Percentiles rank a stretch among this genome's conserved stretches.
Conservation (phyloP, 2,113 vertebrate genomes). For the Gila orcuttii region DNA sequence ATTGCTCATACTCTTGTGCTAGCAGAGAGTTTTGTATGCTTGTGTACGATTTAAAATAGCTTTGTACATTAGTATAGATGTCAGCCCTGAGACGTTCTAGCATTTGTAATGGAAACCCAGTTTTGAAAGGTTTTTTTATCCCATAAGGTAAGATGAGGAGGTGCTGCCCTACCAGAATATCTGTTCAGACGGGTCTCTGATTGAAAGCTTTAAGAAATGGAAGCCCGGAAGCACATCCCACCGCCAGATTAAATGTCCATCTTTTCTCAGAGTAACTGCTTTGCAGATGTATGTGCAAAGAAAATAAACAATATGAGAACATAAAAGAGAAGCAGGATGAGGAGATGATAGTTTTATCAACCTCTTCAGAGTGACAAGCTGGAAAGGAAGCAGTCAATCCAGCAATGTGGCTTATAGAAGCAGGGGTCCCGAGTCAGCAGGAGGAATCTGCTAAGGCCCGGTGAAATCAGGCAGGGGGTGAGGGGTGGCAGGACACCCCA, state of each 20-base stretch:
- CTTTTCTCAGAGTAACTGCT: constrained; percentile 38
- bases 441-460: constrained; percentile 41
- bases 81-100: neutral
- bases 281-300: constrained; percentile 13
- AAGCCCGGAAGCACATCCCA: constrained; percentile 18
- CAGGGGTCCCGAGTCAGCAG: constrained; percentile 34
- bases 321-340: neutral
- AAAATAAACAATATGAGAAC: constrained; percentile 21
- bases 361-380: neutral
- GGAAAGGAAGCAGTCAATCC: constrained; percentile 10
- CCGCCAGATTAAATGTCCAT: constrained; percentile 29
- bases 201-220: constrained; percentile 21
- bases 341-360: constrained; percentile 14
- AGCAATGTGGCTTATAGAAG: constrained; percentile 10
- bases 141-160: constrained; percentile 20
- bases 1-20: neutral
- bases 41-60: neutral
- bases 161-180: constrained; percentile 2
- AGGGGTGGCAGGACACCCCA: constrained; percentile 48
- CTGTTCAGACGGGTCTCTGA: constrained; percentile 27
- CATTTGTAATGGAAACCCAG: neutral
- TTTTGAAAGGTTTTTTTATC: constrained; percentile 33
- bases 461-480: constrained; percentile 21
- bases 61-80: neutral
- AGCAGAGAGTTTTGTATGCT: neutral